Percentiles rank a stretch among this genome's conserved stretches.
phyloP scores from a whole-genome alignment of 1,140 invertebrate genomes.

The Achroia grisella region DNA sequence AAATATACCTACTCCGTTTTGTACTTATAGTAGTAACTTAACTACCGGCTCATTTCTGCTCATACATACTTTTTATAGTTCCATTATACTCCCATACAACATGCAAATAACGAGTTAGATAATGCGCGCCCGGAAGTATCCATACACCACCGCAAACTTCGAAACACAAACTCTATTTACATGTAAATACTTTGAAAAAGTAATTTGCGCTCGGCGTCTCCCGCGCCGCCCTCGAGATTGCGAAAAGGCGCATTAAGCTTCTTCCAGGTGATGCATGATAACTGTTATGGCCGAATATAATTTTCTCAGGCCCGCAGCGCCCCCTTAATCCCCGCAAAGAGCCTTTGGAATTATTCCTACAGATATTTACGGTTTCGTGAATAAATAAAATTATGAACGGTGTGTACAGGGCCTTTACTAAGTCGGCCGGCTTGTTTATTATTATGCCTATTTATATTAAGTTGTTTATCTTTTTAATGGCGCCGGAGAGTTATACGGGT shows the following conservation, averaged over 20 bases:
- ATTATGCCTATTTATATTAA: constrained; percentile 67
- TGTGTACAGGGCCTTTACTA: constrained; percentile 58
- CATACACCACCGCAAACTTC: constrained; percentile 33
- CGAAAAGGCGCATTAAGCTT: constrained; percentile 68
- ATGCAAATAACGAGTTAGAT: too few relatives aligned
- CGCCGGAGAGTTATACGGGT: constrained; percentile 63
- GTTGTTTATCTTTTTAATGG: constrained; percentile 74
- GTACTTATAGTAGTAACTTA: too few relatives aligned
- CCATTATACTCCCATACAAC: too few relatives aligned
- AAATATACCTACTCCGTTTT: too few relatives aligned
- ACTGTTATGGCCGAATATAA: constrained; percentile 73
- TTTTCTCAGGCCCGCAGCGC: constrained; percentile 65
- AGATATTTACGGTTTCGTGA: constrained; percentile 70
- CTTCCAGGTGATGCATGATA: constrained; percentile 71
- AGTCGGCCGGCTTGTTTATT: constrained; percentile 60
- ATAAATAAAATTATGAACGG: constrained; percentile 71
- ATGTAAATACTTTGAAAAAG: constrained; percentile 73
- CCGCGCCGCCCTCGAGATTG: constrained; percentile 68
- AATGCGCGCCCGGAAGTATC: constrained; percentile 3
- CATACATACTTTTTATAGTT: too few relatives aligned
- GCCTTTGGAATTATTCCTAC: constrained; percentile 68
- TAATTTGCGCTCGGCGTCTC: constrained; percentile 63
- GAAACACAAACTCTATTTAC: constrained; percentile 63
- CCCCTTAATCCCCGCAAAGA: constrained; percentile 71
- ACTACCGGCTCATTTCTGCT: too few relatives aligned